Evolutionary conservation across 2,888 invertebrate species (phyloP).

Genomic region (Acanthosoma haemorrhoidale): DNA sequence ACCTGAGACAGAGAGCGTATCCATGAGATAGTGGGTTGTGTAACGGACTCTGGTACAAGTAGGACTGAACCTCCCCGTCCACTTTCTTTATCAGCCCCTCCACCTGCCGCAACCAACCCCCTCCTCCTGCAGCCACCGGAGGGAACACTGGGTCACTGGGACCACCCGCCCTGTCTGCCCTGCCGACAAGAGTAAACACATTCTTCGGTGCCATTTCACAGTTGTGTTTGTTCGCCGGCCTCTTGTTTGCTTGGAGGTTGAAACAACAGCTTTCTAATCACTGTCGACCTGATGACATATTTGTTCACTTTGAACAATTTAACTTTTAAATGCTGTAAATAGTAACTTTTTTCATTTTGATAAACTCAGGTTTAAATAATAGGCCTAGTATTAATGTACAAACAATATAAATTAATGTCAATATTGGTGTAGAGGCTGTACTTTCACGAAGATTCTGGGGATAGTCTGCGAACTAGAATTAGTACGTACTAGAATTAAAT

Average conservation of each 20-base stretch:
- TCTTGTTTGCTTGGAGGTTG: background rate
- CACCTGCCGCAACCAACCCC: background rate
- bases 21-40: background rate
- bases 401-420: no score
- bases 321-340: no score
- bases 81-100: conserved; percentile 3
- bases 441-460: no score
- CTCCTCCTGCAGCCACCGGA: background rate
- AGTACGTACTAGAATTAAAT: no score
- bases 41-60: background rate
- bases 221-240: background rate
- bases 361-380: no score
- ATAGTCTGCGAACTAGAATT: no score
- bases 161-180: no score
- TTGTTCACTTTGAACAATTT: no score
- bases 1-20: background rate
- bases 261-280: background rate
- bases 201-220: background rate
- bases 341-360: no score
- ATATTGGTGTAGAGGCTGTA: no score
- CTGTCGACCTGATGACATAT: background rate
- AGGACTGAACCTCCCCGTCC: background rate
- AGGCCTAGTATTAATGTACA: no score
- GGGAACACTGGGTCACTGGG: background rate
- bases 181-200: background rate